Evolutionary conservation across 2,797 vertebrate species (phyloP).

Genomic region (Sylvilagus floridanus): DNA sequence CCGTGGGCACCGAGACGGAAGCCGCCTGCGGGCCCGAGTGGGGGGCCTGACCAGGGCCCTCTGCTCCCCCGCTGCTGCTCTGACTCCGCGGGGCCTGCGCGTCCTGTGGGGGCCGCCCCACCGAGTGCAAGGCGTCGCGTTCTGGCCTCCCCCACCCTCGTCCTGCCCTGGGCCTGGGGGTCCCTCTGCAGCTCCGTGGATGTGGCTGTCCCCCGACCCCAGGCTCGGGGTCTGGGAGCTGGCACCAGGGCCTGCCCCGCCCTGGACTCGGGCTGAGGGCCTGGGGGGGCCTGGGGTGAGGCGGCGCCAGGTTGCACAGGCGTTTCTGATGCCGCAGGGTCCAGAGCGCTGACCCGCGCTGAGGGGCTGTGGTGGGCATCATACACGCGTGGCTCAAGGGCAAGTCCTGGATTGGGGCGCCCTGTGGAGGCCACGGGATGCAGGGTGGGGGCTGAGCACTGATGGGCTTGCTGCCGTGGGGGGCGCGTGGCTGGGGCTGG

Average conservation of each 20-base stretch:
- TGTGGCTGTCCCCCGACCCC: too few species aligned
- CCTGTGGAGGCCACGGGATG: neutral
- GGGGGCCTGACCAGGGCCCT: accelerated
- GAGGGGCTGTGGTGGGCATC: neutral
- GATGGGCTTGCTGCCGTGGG: neutral
- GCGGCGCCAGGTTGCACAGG: neutral
- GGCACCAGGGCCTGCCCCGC: neutral
- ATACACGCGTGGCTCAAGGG: neutral
- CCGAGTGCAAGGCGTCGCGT: accelerated
- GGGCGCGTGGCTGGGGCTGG: neutral
- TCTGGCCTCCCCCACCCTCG: too few species aligned
- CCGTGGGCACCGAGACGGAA: too few species aligned
- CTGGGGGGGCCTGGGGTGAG: accelerated
- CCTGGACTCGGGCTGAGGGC: neutral
- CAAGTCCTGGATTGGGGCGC: accelerated
- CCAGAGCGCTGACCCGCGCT: neutral
- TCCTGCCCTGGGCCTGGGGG: neutral
- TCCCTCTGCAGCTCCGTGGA: neutral
- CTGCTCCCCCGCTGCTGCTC: neutral
- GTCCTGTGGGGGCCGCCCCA: neutral
- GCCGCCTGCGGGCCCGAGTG: accelerated
- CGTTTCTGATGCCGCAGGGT: too few species aligned
- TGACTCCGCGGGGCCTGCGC: neutral
- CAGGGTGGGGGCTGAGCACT: neutral
- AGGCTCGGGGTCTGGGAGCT: too few species aligned